A percentile compares a stretch with the other conserved stretches of the same genome.
phyloP scores from a whole-genome alignment of 2,113 vertebrate species.

The Camelus bactrianus region DNA sequence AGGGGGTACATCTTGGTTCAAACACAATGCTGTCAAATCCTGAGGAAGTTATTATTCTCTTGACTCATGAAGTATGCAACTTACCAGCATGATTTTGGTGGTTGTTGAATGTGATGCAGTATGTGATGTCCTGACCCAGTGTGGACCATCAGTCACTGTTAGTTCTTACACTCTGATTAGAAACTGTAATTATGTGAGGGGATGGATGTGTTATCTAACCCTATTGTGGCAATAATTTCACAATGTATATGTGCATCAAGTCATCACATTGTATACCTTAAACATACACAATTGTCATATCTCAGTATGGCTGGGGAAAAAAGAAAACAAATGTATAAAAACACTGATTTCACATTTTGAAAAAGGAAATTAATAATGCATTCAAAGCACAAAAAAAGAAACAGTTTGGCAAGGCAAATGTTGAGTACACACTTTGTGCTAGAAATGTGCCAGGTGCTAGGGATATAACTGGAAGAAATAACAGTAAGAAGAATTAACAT shows the following conservation, averaged over 20 bases:
- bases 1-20: not conserved
- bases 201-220: not conserved
- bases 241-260: not conserved
- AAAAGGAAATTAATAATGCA: not conserved
- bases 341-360: not conserved
- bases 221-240: not conserved
- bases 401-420: not conserved
- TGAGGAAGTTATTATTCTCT: not conserved
- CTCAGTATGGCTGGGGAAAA: not conserved
- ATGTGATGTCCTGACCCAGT: not conserved
- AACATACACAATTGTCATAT: not conserved
- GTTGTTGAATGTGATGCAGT: not conserved
- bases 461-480: not conserved
- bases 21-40: not conserved
- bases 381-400: not conserved
- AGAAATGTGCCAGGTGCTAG: not conserved
- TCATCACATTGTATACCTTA: not conserved
- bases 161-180: not conserved
- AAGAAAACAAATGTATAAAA: not conserved
- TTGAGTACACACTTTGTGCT: not conserved
- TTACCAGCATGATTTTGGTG: not conserved
- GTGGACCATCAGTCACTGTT: not conserved
- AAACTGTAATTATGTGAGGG: not conserved
- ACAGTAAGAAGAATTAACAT: not conserved
- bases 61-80: not conserved